phyloP scores from a whole-genome alignment of 2,113 vertebrate species.

The Oncorhynchus clarkii region DNA sequence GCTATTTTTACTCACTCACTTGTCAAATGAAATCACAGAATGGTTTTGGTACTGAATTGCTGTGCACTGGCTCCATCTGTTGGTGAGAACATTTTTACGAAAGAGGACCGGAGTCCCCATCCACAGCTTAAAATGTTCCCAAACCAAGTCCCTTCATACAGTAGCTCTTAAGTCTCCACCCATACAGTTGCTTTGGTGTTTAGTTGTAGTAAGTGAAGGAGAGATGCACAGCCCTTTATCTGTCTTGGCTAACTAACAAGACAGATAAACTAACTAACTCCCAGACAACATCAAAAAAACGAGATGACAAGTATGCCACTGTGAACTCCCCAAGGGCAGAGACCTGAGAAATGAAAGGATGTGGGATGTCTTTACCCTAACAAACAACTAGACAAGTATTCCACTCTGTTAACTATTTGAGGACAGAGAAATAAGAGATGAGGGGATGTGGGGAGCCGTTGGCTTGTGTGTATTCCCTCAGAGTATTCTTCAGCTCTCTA shows the following conservation, averaged over 20 bases:
- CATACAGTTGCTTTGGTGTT: not conserved
- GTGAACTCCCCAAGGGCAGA: constrained; percentile 45
- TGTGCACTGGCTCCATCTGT: constrained; percentile 60
- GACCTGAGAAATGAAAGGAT: constrained; percentile 22
- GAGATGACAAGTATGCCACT: not conserved
- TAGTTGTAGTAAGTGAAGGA: not conserved
- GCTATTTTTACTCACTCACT: not conserved
- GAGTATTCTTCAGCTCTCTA: constrained; percentile 10
- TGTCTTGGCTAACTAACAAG: constrained; percentile 16
- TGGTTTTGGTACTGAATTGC: not conserved
- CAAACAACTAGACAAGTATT: constrained; percentile 31
- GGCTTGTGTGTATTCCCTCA: constrained; percentile 27
- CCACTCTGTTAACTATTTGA: constrained; percentile 22
- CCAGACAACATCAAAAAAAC: not conserved
- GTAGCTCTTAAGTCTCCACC: no score
- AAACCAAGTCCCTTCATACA: not conserved
- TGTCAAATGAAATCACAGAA: not conserved
- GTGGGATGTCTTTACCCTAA: constrained; percentile 27
- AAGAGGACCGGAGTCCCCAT: constrained; percentile 4
- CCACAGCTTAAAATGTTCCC: not conserved
- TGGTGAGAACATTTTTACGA: constrained; percentile 30
- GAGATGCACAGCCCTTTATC: not conserved
- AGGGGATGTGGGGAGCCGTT: constrained; percentile 36
- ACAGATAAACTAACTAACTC: no score
- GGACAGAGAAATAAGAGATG: constrained; percentile 25